Percentiles rank a stretch among this genome's conserved stretches.
These are phyloP conservation scores for Plagiodera versicolora DNA, from an alignment of 2,888 invertebrate species.

Conservation along the genomic window DNA sequence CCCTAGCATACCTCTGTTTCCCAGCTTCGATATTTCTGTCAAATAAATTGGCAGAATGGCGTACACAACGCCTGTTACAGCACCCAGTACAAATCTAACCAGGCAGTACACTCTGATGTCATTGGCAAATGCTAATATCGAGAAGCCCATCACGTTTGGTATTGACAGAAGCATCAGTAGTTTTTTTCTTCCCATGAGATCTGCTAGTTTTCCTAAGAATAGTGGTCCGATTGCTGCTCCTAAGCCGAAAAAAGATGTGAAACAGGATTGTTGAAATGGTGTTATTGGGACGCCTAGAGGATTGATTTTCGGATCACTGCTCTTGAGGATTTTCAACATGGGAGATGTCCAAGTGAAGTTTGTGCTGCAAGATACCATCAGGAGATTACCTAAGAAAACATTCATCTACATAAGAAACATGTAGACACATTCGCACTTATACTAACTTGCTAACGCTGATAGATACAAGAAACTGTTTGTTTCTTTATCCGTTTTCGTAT, in stretches of 20 bases:
- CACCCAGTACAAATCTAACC: conserved; percentile 63
- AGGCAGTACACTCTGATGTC: conserved; percentile 49
- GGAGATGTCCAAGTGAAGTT: conserved; percentile 42
- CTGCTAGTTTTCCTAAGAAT: conserved; percentile 21
- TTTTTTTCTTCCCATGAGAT: conserved; percentile 62
- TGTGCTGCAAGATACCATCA: conserved; percentile 28
- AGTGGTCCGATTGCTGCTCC: conserved; percentile 31
- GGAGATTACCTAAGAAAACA: no score
- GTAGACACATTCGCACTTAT: no score
- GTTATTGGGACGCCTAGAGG: conserved; percentile 17
- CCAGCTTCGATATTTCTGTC: conserved; percentile 79
- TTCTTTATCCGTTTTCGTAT: neutral
- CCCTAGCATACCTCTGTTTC: conserved; percentile 70
- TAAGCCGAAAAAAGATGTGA: conserved; percentile 28
- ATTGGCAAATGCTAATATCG: conserved; percentile 25
- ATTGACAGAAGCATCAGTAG: conserved; percentile 63
- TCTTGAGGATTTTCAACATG: conserved; percentile 34
- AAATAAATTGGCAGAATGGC: conserved; percentile 80
- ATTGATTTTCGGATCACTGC: conserved; percentile 14
- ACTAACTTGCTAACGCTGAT: neutral
- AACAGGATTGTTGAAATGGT: conserved; percentile 29
- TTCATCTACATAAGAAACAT: no score
- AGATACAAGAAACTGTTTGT: neutral
- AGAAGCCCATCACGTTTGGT: conserved; percentile 61
- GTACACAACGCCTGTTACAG: conserved; percentile 69